A percentile compares a stretch with the other conserved stretches of the same genome.
These are phyloP conservation scores for Leguminivora glycinivorella DNA, from an alignment of 1,140 invertebrate genomes.

Conservation along the genomic window DNA sequence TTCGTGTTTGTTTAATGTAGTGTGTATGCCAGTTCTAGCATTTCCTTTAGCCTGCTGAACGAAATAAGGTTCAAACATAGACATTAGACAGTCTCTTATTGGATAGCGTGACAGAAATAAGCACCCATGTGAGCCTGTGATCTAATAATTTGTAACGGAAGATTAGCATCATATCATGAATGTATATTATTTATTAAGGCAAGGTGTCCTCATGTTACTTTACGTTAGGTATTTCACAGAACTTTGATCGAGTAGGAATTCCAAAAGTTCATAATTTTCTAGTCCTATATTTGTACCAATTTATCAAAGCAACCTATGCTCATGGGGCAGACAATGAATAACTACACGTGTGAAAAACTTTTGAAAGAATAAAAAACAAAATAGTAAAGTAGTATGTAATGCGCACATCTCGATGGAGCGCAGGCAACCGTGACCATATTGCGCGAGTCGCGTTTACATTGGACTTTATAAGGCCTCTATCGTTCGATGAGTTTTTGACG, in stretches of 20 bases:
- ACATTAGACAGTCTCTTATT: background rate
- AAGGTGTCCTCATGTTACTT: too few species aligned
- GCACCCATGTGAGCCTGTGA: background rate
- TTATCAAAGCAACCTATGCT: background rate
- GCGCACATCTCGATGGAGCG: constrained; percentile 1
- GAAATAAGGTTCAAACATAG: too few species aligned
- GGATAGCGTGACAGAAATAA: constrained; percentile 1
- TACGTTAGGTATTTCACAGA: background rate
- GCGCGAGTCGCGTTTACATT: background rate
- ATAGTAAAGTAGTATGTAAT: constrained; percentile 13
- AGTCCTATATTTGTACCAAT: background rate
- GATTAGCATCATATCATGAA: background rate
- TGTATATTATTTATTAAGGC: background rate
- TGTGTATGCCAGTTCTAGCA: too few species aligned
- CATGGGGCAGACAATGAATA: background rate
- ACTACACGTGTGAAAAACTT: constrained; percentile 2
- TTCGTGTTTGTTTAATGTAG: too few species aligned
- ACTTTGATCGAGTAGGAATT: too few species aligned
- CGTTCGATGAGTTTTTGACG: too few species aligned
- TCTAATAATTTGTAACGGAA: background rate
- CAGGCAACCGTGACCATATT: constrained; percentile 7
- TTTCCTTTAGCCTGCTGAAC: too few species aligned
- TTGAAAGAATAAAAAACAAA: background rate
- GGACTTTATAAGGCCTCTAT: background rate
- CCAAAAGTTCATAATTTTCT: background rate